Evolutionary conservation across 2,888 invertebrate genomes (phyloP).

Genomic region (Lutraria lutraria): DNA sequence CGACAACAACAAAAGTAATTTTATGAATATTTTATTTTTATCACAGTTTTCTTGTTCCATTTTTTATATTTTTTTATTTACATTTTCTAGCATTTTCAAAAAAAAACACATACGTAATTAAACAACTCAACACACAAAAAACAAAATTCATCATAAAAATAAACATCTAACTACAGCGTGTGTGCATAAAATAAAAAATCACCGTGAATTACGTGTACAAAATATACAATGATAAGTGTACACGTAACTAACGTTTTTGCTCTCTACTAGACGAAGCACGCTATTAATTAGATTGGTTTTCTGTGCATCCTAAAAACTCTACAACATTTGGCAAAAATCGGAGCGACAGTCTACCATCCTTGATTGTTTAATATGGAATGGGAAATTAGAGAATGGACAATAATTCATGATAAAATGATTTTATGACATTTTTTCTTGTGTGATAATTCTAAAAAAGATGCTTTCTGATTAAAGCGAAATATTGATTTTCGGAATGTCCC

Average conservation of each 20-base stretch:
- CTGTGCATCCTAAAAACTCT: not conserved
- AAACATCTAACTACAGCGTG: not conserved
- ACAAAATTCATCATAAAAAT: not conserved
- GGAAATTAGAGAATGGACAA: no score
- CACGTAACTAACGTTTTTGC: not conserved
- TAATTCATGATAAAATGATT: no score
- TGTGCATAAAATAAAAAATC: not conserved
- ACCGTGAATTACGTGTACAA: not conserved
- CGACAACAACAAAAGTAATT: not conserved
- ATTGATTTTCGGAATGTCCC: no score
- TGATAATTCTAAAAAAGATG: not conserved
- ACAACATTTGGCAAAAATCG: not conserved
- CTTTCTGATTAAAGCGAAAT: no score
- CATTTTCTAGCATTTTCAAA: slow-evolving; percentile 35
- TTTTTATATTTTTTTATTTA: slow-evolving; percentile 45
- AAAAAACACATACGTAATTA: not conserved
- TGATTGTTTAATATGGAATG: not conserved
- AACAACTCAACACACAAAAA: slow-evolving; percentile 23
- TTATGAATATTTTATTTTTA: slow-evolving; percentile 47
- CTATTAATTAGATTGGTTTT: not conserved
- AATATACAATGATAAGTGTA: not conserved
- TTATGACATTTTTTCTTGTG: not conserved
- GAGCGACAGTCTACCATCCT: not conserved
- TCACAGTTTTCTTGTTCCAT: slow-evolving; percentile 40
- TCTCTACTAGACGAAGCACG: not conserved